phyloP scores from a whole-genome alignment of 2,888 invertebrate species.

The Hydrotaea diabolus region DNA sequence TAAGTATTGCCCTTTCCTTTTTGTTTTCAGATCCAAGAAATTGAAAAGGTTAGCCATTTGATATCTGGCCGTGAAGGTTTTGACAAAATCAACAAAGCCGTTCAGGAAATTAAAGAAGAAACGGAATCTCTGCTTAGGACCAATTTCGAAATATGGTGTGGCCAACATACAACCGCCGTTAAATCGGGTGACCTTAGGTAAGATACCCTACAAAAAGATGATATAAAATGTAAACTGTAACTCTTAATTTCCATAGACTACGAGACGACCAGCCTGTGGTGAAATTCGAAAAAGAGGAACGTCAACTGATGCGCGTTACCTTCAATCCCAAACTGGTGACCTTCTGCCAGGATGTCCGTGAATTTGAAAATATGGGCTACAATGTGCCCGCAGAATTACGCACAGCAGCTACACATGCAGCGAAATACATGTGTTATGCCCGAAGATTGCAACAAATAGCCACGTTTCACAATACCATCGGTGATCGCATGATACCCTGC shows the following conservation, averaged over 20 bases:
- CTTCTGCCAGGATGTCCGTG: conserved; percentile 93
- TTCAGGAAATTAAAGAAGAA: conserved; percentile 80
- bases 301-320: conserved; percentile 92
- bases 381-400: conserved; percentile 88
- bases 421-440: conserved; percentile 91
- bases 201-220: not conserved
- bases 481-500: conserved; percentile 97
- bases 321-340: conserved; percentile 93
- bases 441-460: conserved; percentile 95
- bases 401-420: conserved; percentile 86
- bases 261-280: conserved; percentile 89
- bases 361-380: conserved; percentile 91
- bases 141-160: conserved; percentile 81
- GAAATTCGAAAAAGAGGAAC: conserved; percentile 85
- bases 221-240: not conserved
- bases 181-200: conserved; percentile 79
- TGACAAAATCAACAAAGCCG: conserved; percentile 78
- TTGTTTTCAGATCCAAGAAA: conserved; percentile 76
- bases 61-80: conserved; percentile 79
- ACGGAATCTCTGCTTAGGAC: conserved; percentile 78
- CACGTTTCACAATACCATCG: conserved; percentile 98
- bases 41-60: conserved; percentile 79
- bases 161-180: conserved; percentile 77
- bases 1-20: not conserved
- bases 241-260: conserved; percentile 78